These are phyloP conservation scores for Bicyclus anynana DNA, from an alignment of 1,140 invertebrate species.

Conservation along the genomic window DNA sequence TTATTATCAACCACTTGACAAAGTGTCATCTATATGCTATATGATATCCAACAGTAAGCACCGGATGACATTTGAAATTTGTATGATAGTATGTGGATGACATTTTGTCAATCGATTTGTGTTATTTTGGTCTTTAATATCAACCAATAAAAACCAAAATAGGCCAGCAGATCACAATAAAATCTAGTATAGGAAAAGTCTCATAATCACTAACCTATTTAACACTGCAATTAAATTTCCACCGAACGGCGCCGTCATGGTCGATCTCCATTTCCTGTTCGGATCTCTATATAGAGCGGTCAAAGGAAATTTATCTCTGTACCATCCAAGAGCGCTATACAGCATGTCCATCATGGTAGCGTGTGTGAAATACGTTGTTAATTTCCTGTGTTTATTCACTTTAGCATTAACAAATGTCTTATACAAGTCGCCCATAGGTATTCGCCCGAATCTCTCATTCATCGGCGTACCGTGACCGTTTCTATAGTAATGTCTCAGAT, in stretches of 20 bases:
- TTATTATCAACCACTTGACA: too few species aligned
- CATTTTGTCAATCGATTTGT: too few species aligned
- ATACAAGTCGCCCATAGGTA: constrained; percentile 84
- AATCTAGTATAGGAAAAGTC: constrained; percentile 15
- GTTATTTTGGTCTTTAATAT: too few species aligned
- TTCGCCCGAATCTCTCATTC: constrained; percentile 83
- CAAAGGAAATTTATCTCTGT: constrained; percentile 43
- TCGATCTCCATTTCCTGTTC: constrained; percentile 55
- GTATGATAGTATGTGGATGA: too few species aligned
- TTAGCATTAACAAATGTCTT: constrained; percentile 70
- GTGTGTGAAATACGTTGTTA: constrained; percentile 48
- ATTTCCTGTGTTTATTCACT: constrained; percentile 66
- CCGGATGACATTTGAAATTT: too few species aligned
- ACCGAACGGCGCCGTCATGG: constrained; percentile 39
- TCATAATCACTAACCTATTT: constrained; percentile 36
- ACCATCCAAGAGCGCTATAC: constrained; percentile 48
- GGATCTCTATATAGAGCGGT: constrained; percentile 33
- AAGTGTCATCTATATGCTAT: too few species aligned
- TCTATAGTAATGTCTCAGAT: constrained; percentile 82
- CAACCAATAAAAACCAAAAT: neutral
- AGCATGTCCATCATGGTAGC: constrained; percentile 48
- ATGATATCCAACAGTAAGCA: too few species aligned
- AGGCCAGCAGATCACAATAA: neutral
- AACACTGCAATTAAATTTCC: constrained; percentile 53
- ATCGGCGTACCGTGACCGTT: constrained; percentile 62